Percentiles rank a stretch among this genome's conserved stretches.
phyloP scores from a whole-genome alignment of 1,140 invertebrate genomes.

The Ostrea denselamellosa region DNA sequence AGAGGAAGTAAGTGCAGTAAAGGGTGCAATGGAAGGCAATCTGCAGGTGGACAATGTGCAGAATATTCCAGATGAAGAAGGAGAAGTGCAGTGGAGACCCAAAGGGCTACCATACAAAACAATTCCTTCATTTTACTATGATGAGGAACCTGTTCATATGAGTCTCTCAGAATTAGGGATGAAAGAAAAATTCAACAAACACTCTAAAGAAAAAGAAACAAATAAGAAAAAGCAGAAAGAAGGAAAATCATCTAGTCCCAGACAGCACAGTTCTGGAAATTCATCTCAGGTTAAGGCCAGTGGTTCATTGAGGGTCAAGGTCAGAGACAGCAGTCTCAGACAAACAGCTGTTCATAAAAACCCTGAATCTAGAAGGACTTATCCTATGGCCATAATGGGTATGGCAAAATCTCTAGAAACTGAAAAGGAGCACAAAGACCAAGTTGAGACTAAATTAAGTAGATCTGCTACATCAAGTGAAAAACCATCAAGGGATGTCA shows the following conservation, averaged over 20 bases:
- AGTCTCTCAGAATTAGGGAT: constrained; percentile 46
- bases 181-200: constrained; percentile 6
- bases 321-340: constrained; percentile 26
- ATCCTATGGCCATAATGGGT: constrained; percentile 18
- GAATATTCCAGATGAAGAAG: constrained; percentile 16
- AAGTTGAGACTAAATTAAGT: not conserved
- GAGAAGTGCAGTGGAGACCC: not conserved
- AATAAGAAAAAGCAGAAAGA: constrained; percentile 2
- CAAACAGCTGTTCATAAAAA: constrained; percentile 16
- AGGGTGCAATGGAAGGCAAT: constrained; percentile 27
- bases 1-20: not conserved
- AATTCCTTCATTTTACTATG: constrained; percentile 49
- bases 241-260: not conserved
- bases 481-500: not conserved
- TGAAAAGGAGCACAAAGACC: constrained; percentile 8
- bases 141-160: constrained; percentile 56
- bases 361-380: constrained; percentile 5
- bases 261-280: not conserved
- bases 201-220: constrained; percentile 1
- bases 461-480: constrained; percentile 22
- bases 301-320: not conserved
- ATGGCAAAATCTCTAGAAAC: constrained; percentile 14
- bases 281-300: constrained; percentile 21
- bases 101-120: constrained; percentile 46
- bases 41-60: not conserved